Evolutionary conservation across 2,888 invertebrate species (phyloP).

Genomic region (Sminthurinus aureus): DNA sequence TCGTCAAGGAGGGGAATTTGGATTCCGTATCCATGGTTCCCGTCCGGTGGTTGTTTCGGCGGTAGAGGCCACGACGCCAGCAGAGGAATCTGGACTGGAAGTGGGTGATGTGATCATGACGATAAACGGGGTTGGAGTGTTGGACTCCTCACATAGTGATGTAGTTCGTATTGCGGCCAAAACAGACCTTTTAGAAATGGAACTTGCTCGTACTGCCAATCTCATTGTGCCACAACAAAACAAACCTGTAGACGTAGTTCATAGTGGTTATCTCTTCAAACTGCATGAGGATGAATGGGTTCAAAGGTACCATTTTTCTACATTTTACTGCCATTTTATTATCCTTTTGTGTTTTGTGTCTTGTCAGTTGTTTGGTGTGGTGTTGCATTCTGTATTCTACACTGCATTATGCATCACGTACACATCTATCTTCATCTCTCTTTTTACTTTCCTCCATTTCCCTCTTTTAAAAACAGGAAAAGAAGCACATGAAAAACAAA

Average conservation of each 20-base stretch:
- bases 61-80: slow-evolving; percentile 92
- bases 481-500: too few species aligned
- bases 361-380: too few species aligned
- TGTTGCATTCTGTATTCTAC: too few species aligned
- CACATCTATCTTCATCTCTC: neutral
- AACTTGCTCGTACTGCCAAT: slow-evolving; percentile 87
- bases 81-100: slow-evolving; percentile 89
- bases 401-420: neutral
- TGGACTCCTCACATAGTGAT: slow-evolving; percentile 86
- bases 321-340: neutral
- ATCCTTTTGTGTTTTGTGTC: too few species aligned
- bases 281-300: slow-evolving; percentile 46
- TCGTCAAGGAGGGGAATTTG: slow-evolving; percentile 82
- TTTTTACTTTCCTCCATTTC: neutral
- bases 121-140: slow-evolving; percentile 88
- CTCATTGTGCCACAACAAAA: slow-evolving; percentile 66
- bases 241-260: slow-evolving; percentile 31
- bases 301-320: slow-evolving; percentile 39
- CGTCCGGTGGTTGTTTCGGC: slow-evolving; percentile 96
- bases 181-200: slow-evolving; percentile 81
- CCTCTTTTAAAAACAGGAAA: too few species aligned
- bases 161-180: slow-evolving; percentile 84
- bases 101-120: slow-evolving; percentile 93
- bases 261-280: slow-evolving; percentile 31
- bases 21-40: slow-evolving; percentile 93